phyloP scores from a whole-genome alignment of 1,140 invertebrate species.

The Idris sp. region DNA sequence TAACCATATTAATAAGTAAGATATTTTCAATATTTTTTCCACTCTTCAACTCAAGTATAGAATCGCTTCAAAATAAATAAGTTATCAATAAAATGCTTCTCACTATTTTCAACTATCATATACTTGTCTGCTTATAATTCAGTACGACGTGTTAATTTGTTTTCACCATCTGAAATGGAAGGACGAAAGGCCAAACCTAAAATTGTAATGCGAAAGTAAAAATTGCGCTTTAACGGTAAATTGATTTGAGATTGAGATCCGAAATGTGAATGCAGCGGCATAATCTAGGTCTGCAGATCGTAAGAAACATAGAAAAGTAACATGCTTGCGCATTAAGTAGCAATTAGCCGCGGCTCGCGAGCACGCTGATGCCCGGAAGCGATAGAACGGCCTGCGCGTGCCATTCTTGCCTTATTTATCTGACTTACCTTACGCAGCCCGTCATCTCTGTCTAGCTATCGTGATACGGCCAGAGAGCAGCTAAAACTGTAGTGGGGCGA shows the following conservation, averaged over 20 bases:
- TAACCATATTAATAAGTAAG: too few relatives aligned
- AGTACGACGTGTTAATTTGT: too few relatives aligned
- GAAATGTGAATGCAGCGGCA: constrained; percentile 16
- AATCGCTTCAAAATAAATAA: too few relatives aligned
- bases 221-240: constrained; percentile 21
- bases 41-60: too few relatives aligned
- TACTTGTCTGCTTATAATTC: too few relatives aligned
- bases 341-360: constrained; percentile 77
- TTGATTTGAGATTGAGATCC: constrained; percentile 23
- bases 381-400: constrained; percentile 75
- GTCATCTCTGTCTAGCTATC: constrained; percentile 54
- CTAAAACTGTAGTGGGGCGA: constrained; percentile 12
- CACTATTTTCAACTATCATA: too few relatives aligned
- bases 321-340: constrained; percentile 74
- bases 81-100: too few relatives aligned
- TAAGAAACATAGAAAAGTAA: constrained; percentile 69
- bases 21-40: too few relatives aligned
- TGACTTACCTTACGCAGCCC: constrained; percentile 44
- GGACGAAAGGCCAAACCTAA: too few relatives aligned
- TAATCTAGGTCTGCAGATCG: constrained; percentile 56
- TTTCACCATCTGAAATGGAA: too few relatives aligned
- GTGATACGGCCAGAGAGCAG: constrained; percentile 39
- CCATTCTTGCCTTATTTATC: constrained; percentile 73
- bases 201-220: constrained; percentile 21
- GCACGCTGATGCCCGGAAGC: constrained; percentile 77